Conservation (phyloP, 2,888 invertebrate species). For the Eupelmus urozonus region DNA sequence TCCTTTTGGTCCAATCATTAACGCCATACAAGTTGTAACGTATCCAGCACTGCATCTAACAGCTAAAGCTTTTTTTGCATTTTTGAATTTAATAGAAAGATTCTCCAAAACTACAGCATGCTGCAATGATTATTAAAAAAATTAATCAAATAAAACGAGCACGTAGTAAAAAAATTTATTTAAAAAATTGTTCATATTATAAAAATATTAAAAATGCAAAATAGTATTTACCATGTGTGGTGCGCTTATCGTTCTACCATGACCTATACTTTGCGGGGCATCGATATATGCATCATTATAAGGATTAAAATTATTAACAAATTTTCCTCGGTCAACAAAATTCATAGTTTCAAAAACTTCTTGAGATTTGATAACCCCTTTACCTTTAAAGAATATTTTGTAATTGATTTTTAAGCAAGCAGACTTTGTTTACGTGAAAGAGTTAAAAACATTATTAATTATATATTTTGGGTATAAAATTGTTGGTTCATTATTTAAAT, state of each 20-base stretch:
- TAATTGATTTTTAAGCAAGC: neutral
- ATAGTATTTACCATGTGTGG: constrained; percentile 91
- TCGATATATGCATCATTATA: constrained; percentile 86
- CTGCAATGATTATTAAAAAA: constrained; percentile 76
- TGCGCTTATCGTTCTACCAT: constrained; percentile 95
- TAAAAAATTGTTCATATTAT: neutral
- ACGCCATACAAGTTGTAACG: constrained; percentile 92
- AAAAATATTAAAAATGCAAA: neutral
- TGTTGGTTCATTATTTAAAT: neutral
- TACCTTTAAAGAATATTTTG: constrained; percentile 80
- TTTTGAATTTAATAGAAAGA: constrained; percentile 86
- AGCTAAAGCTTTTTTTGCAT: constrained; percentile 90
- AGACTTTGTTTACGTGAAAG: neutral
- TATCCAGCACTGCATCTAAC: constrained; percentile 97
- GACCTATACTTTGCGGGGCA: constrained; percentile 95
- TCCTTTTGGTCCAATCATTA: constrained; percentile 86
- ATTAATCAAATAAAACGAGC: neutral
- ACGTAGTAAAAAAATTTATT: neutral
- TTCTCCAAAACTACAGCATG: constrained; percentile 94
- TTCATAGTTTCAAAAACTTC: constrained; percentile 89
- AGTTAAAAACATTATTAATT: neutral
- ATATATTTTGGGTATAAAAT: constrained; percentile 2
- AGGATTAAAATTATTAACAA: constrained; percentile 81
- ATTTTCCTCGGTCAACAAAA: constrained; percentile 90
- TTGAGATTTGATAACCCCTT: constrained; percentile 88